phyloP scores from a whole-genome alignment of 2,113 vertebrate species.

The Rhinogobius similis region DNA sequence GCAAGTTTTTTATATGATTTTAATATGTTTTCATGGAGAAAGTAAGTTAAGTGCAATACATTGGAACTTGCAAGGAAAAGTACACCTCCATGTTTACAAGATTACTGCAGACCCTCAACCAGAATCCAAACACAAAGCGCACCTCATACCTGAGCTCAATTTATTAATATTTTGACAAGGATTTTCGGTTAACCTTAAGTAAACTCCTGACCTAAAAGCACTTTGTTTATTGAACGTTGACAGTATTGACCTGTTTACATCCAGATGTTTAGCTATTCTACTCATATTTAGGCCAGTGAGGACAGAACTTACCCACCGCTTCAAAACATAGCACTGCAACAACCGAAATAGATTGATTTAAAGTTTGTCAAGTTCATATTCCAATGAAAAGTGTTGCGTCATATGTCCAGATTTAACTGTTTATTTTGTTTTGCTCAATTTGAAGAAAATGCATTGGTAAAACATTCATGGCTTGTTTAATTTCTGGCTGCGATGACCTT shows the following conservation, averaged over 20 bases:
- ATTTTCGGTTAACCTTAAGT: background rate
- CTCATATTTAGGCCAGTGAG: constrained; percentile 16
- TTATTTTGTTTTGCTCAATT: background rate
- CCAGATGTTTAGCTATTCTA: constrained; percentile 16
- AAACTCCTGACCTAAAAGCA: background rate
- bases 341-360: background rate
- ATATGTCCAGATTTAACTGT: background rate
- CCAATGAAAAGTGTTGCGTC: constrained; percentile 29
- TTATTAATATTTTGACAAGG: no score
- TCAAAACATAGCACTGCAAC: constrained; percentile 58
- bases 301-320: constrained; percentile 21
- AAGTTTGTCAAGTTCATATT: constrained; percentile 27
- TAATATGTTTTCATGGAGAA: no score
- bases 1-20: no score
- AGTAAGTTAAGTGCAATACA: no score
- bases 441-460: background rate
- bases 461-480: background rate
- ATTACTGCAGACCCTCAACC: no score
- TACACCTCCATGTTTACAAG: no score
- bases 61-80: no score
- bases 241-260: constrained; percentile 45
- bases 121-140: no score
- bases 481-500: background rate
- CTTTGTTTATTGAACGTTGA: constrained; percentile 64
- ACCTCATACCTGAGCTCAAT: no score